A percentile compares a stretch with the other conserved stretches of the same genome.
phyloP scores from a whole-genome alignment of 2,888 invertebrate species.

The Aspidiotus rigidus region DNA sequence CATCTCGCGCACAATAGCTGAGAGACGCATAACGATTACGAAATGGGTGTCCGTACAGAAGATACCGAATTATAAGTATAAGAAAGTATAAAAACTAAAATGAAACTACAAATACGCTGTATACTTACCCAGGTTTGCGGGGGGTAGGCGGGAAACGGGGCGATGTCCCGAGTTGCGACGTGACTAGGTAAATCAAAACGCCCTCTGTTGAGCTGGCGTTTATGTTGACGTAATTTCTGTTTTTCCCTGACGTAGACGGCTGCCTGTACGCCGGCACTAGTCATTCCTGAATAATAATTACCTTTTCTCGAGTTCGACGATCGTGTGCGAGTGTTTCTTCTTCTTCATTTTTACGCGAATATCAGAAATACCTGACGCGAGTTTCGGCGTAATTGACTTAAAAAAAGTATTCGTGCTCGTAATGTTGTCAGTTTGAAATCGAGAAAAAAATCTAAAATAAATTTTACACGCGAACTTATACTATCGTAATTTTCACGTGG shows the following conservation, averaged over 20 bases:
- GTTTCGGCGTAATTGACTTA: no score
- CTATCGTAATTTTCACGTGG: no score
- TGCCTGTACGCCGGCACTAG: constrained; percentile 74
- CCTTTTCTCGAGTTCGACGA: background rate
- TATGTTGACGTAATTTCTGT: constrained; percentile 75
- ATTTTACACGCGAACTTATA: no score
- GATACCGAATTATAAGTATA: no score
- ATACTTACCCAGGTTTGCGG: constrained; percentile 59
- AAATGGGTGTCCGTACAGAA: no score
- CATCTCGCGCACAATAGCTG: no score
- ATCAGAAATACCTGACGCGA: background rate
- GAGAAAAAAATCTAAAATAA: no score
- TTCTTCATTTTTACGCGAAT: background rate
- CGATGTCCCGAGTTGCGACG: constrained; percentile 76
- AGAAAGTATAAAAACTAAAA: no score
- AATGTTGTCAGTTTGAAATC: no score
- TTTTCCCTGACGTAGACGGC: constrained; percentile 85
- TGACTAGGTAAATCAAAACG: constrained; percentile 68
- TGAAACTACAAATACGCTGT: no score
- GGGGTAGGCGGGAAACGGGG: constrained; percentile 79
- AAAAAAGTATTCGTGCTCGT: no score
- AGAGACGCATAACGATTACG: no score
- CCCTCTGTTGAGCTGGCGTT: constrained; percentile 43
- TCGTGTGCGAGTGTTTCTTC: background rate
- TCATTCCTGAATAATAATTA: constrained; percentile 40